A percentile compares a stretch with the other conserved stretches of the same genome.
Evolutionary conservation across 2,888 invertebrate species (phyloP).

Genomic region (Drosophila ustulata): DNA sequence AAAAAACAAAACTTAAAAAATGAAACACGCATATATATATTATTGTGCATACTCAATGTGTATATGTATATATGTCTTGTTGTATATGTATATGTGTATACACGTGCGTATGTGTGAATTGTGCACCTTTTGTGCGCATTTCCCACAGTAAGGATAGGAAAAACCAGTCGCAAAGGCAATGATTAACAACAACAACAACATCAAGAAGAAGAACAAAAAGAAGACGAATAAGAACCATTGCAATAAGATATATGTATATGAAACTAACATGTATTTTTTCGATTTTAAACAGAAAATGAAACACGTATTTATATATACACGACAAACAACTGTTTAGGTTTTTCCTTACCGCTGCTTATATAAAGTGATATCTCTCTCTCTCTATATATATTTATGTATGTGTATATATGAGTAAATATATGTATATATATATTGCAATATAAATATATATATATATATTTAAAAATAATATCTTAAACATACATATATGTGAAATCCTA

Average conservation of each 20-base stretch:
- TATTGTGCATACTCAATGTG: constrained; percentile 39
- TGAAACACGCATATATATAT: constrained; percentile 51
- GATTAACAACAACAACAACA: constrained; percentile 40
- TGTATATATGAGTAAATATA: too few species aligned
- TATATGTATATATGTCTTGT: constrained; percentile 18
- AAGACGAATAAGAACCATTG: constrained; percentile 6
- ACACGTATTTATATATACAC: constrained; percentile 19
- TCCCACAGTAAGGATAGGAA: constrained; percentile 34
- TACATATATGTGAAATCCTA: constrained; percentile 74
- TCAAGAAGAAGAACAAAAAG: too few species aligned
- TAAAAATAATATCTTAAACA: constrained; percentile 61
- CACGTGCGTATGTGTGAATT: constrained; percentile 30
- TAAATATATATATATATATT: constrained; percentile 40
- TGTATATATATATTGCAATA: constrained; percentile 12
- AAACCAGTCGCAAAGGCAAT: constrained; percentile 59
- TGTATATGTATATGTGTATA: constrained; percentile 15
- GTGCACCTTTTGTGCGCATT: constrained; percentile 67
- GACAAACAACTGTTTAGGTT: constrained; percentile 63
- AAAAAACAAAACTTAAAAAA: constrained; percentile 11
- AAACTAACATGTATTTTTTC: constrained; percentile 50
- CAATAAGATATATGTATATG: constrained; percentile 25
- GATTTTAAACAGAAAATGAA: constrained; percentile 38
- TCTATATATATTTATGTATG: constrained; percentile 32
- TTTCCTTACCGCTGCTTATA: constrained; percentile 78
- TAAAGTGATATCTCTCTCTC: constrained; percentile 77